Conservation (phyloP, 2,888 invertebrate genomes). For the Nasonovia ribisnigri region DNA sequence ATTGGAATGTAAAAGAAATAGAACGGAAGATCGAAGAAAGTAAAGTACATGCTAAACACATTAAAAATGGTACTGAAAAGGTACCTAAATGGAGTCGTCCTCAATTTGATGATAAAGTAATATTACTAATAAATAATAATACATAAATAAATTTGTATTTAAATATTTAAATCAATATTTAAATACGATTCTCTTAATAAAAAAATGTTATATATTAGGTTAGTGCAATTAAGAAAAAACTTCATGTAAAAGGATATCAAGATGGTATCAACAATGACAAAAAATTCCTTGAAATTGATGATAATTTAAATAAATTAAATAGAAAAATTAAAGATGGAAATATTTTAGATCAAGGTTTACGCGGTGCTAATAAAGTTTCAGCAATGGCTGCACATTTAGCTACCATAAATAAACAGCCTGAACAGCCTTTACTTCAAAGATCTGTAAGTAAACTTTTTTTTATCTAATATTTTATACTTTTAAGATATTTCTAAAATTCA, state of each 20-base stretch:
- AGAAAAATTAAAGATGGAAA: slow-evolving; percentile 84
- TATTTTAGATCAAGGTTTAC: slow-evolving; percentile 76
- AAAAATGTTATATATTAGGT: slow-evolving; percentile 70
- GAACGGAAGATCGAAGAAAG: slow-evolving; percentile 89
- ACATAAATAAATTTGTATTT: slow-evolving; percentile 22
- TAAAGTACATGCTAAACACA: slow-evolving; percentile 73
- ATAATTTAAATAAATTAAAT: slow-evolving; percentile 79
- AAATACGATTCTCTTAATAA: slow-evolving; percentile 66
- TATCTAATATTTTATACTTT: neutral
- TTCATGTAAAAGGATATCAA: slow-evolving; percentile 73
- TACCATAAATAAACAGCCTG: slow-evolving; percentile 68
- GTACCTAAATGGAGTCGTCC: slow-evolving; percentile 94
- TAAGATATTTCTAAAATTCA: neutral
- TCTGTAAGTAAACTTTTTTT: slow-evolving; percentile 55
- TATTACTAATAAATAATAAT: neutral
- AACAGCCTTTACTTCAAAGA: slow-evolving; percentile 64
- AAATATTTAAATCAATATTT: neutral
- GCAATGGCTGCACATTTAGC: slow-evolving; percentile 86
- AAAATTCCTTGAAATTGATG: slow-evolving; percentile 81
- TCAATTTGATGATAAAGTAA: slow-evolving; percentile 74
- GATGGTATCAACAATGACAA: slow-evolving; percentile 75
- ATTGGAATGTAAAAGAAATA: slow-evolving; percentile 92
- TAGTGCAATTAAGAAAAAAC: slow-evolving; percentile 78
- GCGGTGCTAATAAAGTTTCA: slow-evolving; percentile 83
- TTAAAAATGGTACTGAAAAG: slow-evolving; percentile 75